Percentiles rank a stretch among this genome's conserved stretches.
These are phyloP conservation scores for Medauroidea extradentata DNA, from an alignment of 1,140 invertebrate genomes.

Conservation along the genomic window DNA sequence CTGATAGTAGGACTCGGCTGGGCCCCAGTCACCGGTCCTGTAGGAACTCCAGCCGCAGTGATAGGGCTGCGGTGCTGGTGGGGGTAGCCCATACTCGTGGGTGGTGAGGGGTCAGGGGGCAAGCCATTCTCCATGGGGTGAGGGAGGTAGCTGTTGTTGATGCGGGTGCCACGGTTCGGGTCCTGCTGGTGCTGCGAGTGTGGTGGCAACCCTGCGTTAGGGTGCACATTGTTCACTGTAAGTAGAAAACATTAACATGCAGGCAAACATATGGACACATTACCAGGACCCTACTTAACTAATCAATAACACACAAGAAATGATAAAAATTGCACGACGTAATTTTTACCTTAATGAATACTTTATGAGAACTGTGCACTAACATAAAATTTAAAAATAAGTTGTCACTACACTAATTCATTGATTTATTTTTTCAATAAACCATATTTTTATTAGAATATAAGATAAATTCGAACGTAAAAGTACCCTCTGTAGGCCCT, in stretches of 20 bases:
- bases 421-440: no score
- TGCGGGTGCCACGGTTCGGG: conserved; percentile 38
- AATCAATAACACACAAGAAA: no score
- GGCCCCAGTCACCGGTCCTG: conserved; percentile 40
- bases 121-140: conserved; percentile 50
- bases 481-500: no score
- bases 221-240: conserved; percentile 52
- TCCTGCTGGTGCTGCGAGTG: conserved; percentile 34
- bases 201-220: conserved; percentile 36
- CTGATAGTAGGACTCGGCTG: conserved; percentile 51
- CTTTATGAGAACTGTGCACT: no score
- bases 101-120: conserved; percentile 44
- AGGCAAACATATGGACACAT: background rate
- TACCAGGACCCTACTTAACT: conserved; percentile 5
- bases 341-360: no score
- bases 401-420: no score
- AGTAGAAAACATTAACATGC: conserved; percentile 25
- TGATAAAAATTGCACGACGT: no score
- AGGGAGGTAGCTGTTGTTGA: conserved; percentile 42
- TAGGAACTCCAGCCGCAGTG: conserved; percentile 43
- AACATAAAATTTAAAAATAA: no score
- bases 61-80: conserved; percentile 27
- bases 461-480: no score
- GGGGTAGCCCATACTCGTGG: conserved; percentile 22
- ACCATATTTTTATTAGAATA: no score